These are phyloP conservation scores for Nineta flava DNA, from an alignment of 2,888 invertebrate genomes.

Conservation along the genomic window DNA sequence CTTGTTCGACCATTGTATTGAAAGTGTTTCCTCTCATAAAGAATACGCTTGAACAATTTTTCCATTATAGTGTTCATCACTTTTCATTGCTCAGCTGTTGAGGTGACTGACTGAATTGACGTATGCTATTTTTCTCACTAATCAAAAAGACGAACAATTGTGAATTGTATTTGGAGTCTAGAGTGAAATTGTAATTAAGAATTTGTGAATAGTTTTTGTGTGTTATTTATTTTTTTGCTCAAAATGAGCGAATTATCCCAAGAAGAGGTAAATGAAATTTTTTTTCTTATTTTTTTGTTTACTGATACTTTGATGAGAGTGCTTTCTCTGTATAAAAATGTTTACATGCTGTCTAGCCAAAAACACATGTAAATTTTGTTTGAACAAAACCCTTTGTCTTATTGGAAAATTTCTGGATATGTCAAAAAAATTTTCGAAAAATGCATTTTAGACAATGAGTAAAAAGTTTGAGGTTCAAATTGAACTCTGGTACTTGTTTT, in stretches of 20 bases:
- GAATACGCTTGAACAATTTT: not conserved
- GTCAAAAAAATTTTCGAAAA: too few relatives aligned
- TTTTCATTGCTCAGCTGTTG: slow-evolving; percentile 7
- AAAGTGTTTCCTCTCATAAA: not conserved
- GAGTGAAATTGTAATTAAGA: not conserved
- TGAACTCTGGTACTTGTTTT: too few relatives aligned
- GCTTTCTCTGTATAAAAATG: slow-evolving; percentile 1
- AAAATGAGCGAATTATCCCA: slow-evolving; percentile 73
- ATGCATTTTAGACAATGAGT: too few relatives aligned
- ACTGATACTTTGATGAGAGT: not conserved
- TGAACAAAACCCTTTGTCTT: too few relatives aligned
- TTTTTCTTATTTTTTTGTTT: slow-evolving; percentile 20
- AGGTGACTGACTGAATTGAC: slow-evolving; percentile 9
- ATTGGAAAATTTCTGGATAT: too few relatives aligned
- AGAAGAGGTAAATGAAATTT: slow-evolving; percentile 63
- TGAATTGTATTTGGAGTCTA: not conserved
- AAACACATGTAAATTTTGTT: too few relatives aligned
- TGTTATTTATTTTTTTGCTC: slow-evolving; percentile 1
- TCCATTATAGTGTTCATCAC: slow-evolving; percentile 4
- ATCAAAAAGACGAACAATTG: slow-evolving; percentile 3
- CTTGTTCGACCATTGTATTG: not conserved
- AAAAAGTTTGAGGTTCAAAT: too few relatives aligned
- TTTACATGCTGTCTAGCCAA: too few relatives aligned
- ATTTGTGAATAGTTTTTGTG: not conserved
- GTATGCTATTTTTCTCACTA: slow-evolving; percentile 3